Conservation (phyloP, 2,797 vertebrate genomes). For the Silurus aristotelis region DNA sequence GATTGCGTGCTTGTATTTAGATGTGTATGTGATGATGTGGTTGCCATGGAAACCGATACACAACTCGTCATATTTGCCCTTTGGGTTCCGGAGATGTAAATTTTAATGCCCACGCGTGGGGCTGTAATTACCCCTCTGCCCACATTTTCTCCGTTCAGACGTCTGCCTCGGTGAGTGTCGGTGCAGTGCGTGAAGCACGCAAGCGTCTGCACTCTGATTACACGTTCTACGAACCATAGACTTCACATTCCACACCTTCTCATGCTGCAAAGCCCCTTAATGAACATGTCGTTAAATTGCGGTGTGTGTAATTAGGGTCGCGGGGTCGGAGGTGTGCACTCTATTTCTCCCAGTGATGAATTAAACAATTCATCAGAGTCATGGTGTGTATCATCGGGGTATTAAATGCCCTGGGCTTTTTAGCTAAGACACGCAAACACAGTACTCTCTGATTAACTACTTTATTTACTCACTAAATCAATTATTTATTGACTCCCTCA, state of each 20-base stretch:
- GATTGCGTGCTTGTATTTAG: conserved; percentile 26
- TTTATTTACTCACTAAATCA: background rate
- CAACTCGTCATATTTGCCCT: conserved; percentile 43
- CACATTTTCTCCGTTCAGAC: background rate
- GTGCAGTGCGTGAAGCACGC: background rate
- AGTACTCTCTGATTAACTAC: background rate
- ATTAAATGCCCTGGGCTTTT: background rate
- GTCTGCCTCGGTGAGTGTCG: background rate
- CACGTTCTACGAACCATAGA: background rate
- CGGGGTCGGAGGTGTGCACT: background rate
- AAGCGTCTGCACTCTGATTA: background rate
- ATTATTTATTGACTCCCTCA: background rate
- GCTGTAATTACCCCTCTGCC: conserved; percentile 2
- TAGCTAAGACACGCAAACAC: background rate
- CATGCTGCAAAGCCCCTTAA: background rate
- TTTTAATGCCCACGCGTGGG: conserved; percentile 46
- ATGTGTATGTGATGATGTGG: conserved; percentile 48
- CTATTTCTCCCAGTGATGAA: background rate
- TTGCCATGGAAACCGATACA: conserved; percentile 58
- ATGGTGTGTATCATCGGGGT: background rate
- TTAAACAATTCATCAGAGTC: background rate
- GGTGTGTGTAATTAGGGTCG: background rate
- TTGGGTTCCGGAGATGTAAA: conserved; percentile 36
- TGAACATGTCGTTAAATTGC: background rate
- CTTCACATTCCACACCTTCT: conserved; percentile 3